Conservation (phyloP, 2,113 vertebrate species). For the Atherinomorus stipes region DNA sequence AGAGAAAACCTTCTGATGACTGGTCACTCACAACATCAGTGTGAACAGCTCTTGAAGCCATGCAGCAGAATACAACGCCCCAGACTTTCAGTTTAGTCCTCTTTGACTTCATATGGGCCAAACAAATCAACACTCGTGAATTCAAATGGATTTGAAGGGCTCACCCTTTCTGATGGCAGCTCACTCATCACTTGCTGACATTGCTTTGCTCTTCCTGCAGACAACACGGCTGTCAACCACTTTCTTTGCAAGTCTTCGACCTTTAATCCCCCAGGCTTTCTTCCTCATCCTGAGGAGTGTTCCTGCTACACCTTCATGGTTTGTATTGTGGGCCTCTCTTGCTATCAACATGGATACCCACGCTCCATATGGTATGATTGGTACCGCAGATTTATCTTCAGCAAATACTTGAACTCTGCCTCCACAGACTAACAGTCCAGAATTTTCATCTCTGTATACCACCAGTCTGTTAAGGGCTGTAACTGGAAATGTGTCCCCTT, state of each 20-base stretch:
- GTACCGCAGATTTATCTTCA: no score
- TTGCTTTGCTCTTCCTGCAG: not conserved
- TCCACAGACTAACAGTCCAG: no score
- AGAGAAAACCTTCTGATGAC: not conserved
- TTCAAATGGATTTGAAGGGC: conserved; percentile 18
- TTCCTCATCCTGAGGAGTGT: conserved; percentile 14
- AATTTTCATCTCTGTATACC: no score
- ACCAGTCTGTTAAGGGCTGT: no score
- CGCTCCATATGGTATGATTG: no score
- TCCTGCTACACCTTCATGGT: conserved; percentile 35
- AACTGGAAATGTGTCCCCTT: no score
- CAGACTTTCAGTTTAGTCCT: not conserved
- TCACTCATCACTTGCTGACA: conserved; percentile 26
- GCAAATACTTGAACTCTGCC: no score
- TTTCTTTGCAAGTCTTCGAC: conserved; percentile 5
- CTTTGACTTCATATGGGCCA: conserved; percentile 20
- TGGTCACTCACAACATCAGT: not conserved
- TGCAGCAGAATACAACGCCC: conserved; percentile 12
- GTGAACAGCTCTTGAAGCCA: conserved; percentile 36
- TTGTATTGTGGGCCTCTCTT: conserved; percentile 21
- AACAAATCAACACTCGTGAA: no score
- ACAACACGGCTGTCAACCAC: conserved; percentile 5
- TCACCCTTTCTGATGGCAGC: conserved; percentile 6
- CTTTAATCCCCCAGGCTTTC: not conserved
- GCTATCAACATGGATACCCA: no score